A percentile compares a stretch with the other conserved stretches of the same genome.
phyloP scores from a whole-genome alignment of 2,113 vertebrate genomes.

The Grammomys dolichurus region DNA sequence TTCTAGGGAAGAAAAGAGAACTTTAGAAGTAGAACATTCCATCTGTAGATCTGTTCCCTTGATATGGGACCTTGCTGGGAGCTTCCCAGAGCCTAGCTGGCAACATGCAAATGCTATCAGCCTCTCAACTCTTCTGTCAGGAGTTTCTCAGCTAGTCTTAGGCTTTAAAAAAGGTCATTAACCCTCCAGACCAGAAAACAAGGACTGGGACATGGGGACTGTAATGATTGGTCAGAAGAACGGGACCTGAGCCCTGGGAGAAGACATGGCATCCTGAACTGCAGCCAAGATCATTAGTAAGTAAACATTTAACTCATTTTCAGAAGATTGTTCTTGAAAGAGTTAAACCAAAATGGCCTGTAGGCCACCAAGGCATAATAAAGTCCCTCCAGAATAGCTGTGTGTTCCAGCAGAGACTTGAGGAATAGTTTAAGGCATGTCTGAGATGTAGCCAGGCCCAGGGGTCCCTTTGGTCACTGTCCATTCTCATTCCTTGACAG shows the following conservation, averaged over 20 bases:
- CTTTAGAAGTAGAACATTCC: background rate
- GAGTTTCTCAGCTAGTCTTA: background rate
- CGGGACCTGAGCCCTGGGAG: background rate
- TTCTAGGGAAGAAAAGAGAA: background rate
- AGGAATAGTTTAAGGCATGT: background rate
- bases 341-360: background rate
- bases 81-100: background rate
- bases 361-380: too few species aligned
- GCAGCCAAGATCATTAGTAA: background rate
- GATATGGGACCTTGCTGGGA: background rate
- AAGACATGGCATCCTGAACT: background rate
- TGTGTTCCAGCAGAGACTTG: background rate
- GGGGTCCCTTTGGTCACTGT: background rate
- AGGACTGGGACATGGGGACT: background rate
- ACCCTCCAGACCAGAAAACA: background rate
- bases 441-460: background rate
- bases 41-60: background rate
- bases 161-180: background rate
- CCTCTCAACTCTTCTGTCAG: background rate
- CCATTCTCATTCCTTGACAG: background rate
- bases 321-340: background rate
- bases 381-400: background rate
- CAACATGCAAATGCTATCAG: background rate
- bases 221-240: background rate
- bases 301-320: background rate